Evolutionary conservation across 2,797 vertebrate species (phyloP).

Genomic region (Sciurus carolinensis): DNA sequence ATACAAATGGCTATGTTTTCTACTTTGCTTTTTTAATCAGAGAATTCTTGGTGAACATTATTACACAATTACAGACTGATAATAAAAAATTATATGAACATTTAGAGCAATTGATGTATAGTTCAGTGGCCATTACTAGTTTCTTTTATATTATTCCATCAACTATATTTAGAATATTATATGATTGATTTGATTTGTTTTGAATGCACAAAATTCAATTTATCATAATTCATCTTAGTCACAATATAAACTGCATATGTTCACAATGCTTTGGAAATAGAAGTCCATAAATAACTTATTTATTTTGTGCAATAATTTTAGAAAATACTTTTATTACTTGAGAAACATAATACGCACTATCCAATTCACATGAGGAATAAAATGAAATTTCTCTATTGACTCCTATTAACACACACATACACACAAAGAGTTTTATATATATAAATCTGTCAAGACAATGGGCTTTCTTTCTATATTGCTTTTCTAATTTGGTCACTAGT

Average conservation of each 20-base stretch:
- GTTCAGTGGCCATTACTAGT: background rate
- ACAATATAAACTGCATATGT: constrained; percentile 22
- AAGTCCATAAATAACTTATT: background rate
- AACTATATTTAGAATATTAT: background rate
- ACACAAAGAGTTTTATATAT: too few relatives aligned
- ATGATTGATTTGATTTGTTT: background rate
- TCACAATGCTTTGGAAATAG: background rate
- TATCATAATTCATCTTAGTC: background rate
- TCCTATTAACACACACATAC: background rate
- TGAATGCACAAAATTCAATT: background rate
- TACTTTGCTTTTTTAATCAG: background rate
- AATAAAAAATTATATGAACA: constrained; percentile 10
- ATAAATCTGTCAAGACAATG: background rate
- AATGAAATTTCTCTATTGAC: background rate
- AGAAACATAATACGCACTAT: background rate
- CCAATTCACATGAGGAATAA: background rate
- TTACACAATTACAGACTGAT: background rate
- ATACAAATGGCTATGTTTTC: background rate
- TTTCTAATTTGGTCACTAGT: background rate
- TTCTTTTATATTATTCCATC: constrained; percentile 24
- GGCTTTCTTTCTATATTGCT: background rate
- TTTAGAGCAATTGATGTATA: background rate
- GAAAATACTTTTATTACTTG: background rate
- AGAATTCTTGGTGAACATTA: background rate
- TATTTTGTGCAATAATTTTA: constrained; percentile 31